Evolutionary conservation across 2,888 invertebrate species (phyloP), one percentile per base, ranked within the genome.

Genomic region (Dichetophora obliterata): DNA sequence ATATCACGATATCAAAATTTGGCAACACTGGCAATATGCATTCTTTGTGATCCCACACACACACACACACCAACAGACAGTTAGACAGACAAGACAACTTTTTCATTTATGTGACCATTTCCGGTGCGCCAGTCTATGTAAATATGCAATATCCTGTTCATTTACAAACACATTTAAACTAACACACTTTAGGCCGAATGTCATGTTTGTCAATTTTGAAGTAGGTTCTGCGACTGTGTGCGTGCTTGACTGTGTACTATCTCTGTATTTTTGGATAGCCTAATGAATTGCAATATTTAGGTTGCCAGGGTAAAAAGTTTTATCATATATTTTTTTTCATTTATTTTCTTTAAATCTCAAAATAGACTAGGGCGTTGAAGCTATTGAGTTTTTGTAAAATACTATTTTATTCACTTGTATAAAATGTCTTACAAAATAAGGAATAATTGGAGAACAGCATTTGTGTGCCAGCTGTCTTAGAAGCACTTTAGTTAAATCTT

Each of bases 71-170:
- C 14, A 61, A 61, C 63, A 37, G 31, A 27, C 61, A 63, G 70
- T 27, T 37, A 24, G 54, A 52, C 70, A 52, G 72, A 59, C 57
- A 61, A 24, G 43, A 57, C 59, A 71, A 27, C 27, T 50, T 66
- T 54, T 74, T 52, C 65, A 65, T 74, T 65, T 74, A 65, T 74
- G 74, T 52, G 66, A 66, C 74, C 65, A 66, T 66, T 65, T 74
- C 74, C 74, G 66, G 74, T 37, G 65, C 65, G 66, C 66, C 37
- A 22, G 66, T 14, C 74, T 74, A 31, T 50, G 73, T 63, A 73
- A 73, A 73, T 73, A 73, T 73, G 73, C 74, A 74, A 74, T 74
- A 74, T 65, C 65, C 66, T 19, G 66, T 66, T 54, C 65, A 22
- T 48, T 16, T 66, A 50, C 66, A 65, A 65, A 74, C 73, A 65